Percentiles rank a stretch among this genome's conserved stretches.
Evolutionary conservation across 2,888 invertebrate species (phyloP).

Genomic region (Noctuana brunneofusca): DNA sequence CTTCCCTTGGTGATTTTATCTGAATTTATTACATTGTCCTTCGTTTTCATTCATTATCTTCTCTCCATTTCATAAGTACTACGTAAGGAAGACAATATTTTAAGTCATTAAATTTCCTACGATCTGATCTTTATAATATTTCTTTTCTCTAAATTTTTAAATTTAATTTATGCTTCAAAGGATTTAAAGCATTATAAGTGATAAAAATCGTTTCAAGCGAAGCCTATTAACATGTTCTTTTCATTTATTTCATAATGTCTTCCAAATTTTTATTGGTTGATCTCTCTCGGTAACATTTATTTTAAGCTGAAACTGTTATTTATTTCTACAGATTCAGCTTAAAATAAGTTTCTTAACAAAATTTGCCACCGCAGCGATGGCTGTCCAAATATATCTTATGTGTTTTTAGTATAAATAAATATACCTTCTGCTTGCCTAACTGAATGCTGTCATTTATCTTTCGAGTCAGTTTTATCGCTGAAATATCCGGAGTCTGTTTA

Average conservation of each 20-base stretch:
- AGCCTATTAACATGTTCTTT: background rate
- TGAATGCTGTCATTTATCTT: constrained; percentile 45
- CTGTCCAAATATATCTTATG: constrained; percentile 41
- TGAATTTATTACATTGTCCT: too few relatives aligned
- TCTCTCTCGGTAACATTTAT: background rate
- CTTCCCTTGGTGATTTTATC: too few relatives aligned
- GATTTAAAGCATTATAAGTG: too few relatives aligned
- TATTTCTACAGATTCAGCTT: constrained; percentile 14
- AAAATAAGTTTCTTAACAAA: constrained; percentile 29
- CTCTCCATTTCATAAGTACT: too few relatives aligned
- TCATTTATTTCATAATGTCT: background rate
- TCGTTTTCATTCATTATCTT: too few relatives aligned
- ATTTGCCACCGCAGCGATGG: constrained; percentile 41
- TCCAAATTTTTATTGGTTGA: background rate
- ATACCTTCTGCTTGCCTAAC: constrained; percentile 40
- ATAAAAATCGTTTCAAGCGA: too few relatives aligned
- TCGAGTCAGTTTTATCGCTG: constrained; percentile 45
- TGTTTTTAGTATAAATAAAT: constrained; percentile 50
- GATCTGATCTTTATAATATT: too few relatives aligned
- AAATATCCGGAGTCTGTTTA: constrained; percentile 40
- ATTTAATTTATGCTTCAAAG: too few relatives aligned
- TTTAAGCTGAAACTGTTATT: background rate
- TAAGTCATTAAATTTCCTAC: too few relatives aligned
- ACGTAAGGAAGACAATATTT: too few relatives aligned
- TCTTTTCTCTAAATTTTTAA: too few relatives aligned